Conservation (phyloP, 2,113 vertebrate species). For the Pagrus major region DNA sequence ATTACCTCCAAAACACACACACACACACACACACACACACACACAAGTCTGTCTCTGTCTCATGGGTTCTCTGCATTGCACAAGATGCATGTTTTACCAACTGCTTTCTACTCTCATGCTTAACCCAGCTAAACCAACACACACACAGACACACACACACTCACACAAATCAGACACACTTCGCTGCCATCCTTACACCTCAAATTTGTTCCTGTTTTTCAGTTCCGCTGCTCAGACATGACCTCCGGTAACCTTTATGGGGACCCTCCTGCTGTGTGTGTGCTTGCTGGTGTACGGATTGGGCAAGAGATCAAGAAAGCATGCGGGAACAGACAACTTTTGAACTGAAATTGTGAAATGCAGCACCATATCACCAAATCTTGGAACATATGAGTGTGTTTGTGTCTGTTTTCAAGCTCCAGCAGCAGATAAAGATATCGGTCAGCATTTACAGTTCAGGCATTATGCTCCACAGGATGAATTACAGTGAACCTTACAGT, state of each 20-base stretch:
- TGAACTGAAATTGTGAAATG: too few relatives aligned
- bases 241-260: constrained; percentile 50
- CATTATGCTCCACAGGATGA: background rate
- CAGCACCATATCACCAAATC: background rate
- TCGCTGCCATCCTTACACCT: constrained; percentile 42
- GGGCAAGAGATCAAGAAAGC: constrained; percentile 1
- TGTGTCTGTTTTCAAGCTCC: background rate
- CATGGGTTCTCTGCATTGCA: constrained; percentile 19
- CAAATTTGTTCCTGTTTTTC: constrained; percentile 68
- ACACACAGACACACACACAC: background rate
- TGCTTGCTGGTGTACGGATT: background rate
- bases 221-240: constrained; percentile 46
- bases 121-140: constrained; percentile 6
- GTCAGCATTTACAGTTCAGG: constrained; percentile 32
- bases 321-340: background rate
- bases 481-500: background rate
- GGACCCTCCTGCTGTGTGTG: constrained; percentile 7
- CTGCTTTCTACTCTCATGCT: constrained; percentile 2
- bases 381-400: background rate
- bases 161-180: constrained; percentile 18
- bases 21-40: constrained; percentile 7
- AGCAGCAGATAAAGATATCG: constrained; percentile 9
- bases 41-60: background rate
- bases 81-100: constrained; percentile 13
- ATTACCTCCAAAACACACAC: constrained; percentile 17